Conservation (phyloP, 2,797 vertebrate genomes). For the Cryptoprocta ferox region DNA sequence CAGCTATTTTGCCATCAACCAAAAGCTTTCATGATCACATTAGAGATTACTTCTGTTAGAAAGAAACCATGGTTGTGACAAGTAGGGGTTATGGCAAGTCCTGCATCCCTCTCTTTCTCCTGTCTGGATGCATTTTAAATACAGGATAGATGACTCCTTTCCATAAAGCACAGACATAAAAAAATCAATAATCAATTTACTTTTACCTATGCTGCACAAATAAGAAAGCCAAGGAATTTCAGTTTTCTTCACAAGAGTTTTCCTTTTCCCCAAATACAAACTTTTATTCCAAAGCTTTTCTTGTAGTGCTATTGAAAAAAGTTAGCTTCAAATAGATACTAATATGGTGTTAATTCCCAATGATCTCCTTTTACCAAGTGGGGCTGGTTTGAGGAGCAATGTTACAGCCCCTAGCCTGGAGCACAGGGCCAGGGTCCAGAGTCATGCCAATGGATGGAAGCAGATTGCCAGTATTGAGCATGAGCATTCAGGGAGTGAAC, state of each 20-base stretch:
- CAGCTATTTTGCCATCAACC: slow-evolving; percentile 46
- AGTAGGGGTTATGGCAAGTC: neutral
- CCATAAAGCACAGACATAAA: neutral
- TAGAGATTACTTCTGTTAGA: slow-evolving; percentile 34
- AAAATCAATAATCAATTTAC: slow-evolving; percentile 51
- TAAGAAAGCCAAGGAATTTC: slow-evolving; percentile 23
- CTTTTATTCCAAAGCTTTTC: neutral
- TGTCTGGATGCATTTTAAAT: slow-evolving; percentile 39
- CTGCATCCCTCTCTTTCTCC: neutral
- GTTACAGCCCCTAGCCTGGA: neutral
- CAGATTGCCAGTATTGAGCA: no score
- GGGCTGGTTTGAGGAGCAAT: neutral
- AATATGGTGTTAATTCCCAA: neutral
- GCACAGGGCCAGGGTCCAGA: neutral
- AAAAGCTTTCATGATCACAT: neutral
- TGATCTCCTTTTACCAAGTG: neutral
- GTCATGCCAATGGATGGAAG: neutral
- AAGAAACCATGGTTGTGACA: neutral
- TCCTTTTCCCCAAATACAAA: neutral
- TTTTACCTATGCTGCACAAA: slow-evolving; percentile 49
- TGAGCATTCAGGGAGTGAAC: neutral
- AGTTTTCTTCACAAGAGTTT: slow-evolving; percentile 29
- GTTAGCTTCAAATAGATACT: neutral
- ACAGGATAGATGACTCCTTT: slow-evolving; percentile 39
- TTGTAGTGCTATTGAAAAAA: neutral